Percentiles rank a stretch among this genome's conserved stretches.
Conservation (phyloP, 2,888 invertebrate genomes). For the Hydraecia micacea region DNA sequence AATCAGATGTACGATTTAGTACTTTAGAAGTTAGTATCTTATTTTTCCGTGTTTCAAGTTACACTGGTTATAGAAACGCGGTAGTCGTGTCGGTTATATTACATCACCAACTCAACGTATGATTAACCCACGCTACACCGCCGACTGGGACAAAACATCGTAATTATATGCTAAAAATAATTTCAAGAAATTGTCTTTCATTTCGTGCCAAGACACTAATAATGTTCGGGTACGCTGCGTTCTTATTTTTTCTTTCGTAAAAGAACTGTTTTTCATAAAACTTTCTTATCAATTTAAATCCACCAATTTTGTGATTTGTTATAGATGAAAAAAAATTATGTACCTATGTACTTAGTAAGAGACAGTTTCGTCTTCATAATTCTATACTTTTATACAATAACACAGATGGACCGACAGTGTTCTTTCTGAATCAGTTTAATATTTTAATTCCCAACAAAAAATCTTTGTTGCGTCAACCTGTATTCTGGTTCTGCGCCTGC, state of each 20-base stretch:
- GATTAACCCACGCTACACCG: slow-evolving; percentile 37
- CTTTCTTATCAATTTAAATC: background rate
- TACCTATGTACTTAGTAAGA: background rate
- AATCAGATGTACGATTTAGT: background rate
- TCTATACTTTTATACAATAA: background rate
- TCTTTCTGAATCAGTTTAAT: background rate
- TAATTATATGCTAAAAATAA: slow-evolving; percentile 57
- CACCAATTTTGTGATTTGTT: slow-evolving; percentile 1
- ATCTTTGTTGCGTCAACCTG: too few species aligned
- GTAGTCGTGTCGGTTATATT: slow-evolving; percentile 28
- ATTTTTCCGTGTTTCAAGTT: background rate
- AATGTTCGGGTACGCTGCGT: slow-evolving; percentile 15
- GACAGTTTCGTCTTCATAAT: background rate
- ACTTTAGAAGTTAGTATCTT: background rate
- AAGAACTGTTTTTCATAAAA: background rate
- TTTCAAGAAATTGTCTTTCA: slow-evolving; percentile 44
- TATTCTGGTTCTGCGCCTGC: background rate
- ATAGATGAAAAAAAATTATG: background rate
- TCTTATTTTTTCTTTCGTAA: slow-evolving; percentile 10
- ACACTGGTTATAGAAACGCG: slow-evolving; percentile 15
- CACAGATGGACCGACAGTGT: too few species aligned
- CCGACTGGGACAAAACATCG: slow-evolving; percentile 35
- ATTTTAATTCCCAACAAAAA: background rate
- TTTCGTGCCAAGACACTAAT: slow-evolving; percentile 53
- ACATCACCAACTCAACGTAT: slow-evolving; percentile 38